Conservation (phyloP, 2,888 invertebrate genomes). For the Mylabris sibirica region DNA sequence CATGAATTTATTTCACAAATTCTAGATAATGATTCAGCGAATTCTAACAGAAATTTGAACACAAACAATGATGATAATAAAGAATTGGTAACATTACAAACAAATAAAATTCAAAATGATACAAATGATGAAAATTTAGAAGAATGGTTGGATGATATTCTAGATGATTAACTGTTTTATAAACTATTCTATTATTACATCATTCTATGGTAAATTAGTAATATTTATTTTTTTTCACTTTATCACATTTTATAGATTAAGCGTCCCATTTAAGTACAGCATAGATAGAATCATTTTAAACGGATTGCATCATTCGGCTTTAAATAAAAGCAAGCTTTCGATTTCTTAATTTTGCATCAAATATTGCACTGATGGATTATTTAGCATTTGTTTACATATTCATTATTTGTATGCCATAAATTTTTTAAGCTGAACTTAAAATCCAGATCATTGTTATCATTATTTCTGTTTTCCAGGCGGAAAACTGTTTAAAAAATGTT, state of each 20-base stretch:
- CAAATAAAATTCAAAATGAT: background rate
- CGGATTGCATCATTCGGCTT: no score
- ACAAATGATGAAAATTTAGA: conserved; percentile 17
- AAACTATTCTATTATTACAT: background rate
- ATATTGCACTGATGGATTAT: no score
- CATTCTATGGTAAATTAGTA: background rate
- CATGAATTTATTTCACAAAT: background rate
- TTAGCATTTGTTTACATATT: no score
- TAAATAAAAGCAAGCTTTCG: no score
- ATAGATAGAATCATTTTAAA: no score
- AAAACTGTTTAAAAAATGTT: no score
- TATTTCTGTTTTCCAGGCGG: no score
- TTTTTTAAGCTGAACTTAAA: no score
- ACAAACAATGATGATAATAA: background rate
- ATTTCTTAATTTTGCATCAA: no score
- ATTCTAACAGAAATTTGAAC: background rate
- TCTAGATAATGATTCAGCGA: background rate
- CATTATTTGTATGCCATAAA: no score
- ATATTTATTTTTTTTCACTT: background rate
- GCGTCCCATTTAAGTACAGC: no score
- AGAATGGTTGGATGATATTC: conserved; percentile 27
- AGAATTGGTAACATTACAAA: background rate
- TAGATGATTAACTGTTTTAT: conserved; percentile 29
- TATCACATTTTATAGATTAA: background rate
- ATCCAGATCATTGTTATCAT: no score